Evolutionary conservation across 2,888 invertebrate genomes (phyloP).

Genomic region (Cheilosia variabilis): DNA sequence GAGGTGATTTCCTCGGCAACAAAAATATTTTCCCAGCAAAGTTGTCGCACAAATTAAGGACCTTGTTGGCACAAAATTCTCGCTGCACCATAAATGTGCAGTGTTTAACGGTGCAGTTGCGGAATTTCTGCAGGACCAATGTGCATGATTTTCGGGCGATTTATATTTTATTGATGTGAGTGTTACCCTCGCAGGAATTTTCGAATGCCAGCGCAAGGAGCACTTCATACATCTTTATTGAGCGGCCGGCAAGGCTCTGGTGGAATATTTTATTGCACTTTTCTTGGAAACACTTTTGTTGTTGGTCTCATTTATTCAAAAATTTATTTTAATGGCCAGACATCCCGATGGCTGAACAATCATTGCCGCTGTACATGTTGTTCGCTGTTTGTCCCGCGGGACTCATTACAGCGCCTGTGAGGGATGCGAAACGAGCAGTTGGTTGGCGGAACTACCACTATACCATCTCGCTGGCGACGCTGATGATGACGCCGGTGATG

Average conservation of each 20-base stretch:
- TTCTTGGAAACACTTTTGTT: slow-evolving; percentile 57
- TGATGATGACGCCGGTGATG: slow-evolving; percentile 17
- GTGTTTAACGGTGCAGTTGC: slow-evolving; percentile 19
- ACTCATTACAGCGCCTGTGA: slow-evolving; percentile 55
- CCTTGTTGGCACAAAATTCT: slow-evolving; percentile 52
- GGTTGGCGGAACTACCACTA: slow-evolving; percentile 15
- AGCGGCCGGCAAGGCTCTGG: slow-evolving; percentile 22
- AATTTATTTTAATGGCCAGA: slow-evolving; percentile 74
- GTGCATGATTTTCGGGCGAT: slow-evolving; percentile 44
- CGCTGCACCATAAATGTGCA: slow-evolving; percentile 45
- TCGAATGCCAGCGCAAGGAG: slow-evolving; percentile 6
- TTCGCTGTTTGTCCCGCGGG: slow-evolving; percentile 57
- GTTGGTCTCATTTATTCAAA: slow-evolving; percentile 62
- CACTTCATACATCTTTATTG: slow-evolving; percentile 49
- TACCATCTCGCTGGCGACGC: slow-evolving; percentile 4
- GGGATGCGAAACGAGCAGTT: slow-evolving; percentile 39
- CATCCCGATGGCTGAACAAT: slow-evolving; percentile 47
- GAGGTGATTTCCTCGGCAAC: slow-evolving; percentile 23
- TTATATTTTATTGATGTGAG: slow-evolving; percentile 68
- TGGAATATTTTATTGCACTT: slow-evolving; percentile 54
- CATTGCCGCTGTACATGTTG: slow-evolving; percentile 43
- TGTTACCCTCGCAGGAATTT: slow-evolving; percentile 51
- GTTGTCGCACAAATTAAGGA: slow-evolving; percentile 62
- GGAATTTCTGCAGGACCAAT: slow-evolving; percentile 23
- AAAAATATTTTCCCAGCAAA: slow-evolving; percentile 23